Conservation (phyloP, 92 coral and sea anemone genomes). For the Phenganax stokvisi region DNA sequence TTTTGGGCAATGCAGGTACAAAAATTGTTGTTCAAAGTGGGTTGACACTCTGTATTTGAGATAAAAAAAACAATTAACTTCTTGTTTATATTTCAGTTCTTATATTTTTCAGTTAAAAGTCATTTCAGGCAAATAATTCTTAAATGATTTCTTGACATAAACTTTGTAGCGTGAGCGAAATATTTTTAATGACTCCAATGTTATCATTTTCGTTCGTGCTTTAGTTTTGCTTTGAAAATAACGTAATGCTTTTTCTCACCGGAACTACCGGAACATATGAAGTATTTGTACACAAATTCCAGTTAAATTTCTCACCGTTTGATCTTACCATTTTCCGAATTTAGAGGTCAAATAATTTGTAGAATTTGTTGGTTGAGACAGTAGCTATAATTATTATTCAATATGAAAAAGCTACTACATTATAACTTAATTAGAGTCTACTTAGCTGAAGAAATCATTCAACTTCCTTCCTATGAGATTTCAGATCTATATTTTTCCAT, state of each 20-base stretch:
- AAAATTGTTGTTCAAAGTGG: conserved; percentile 3
- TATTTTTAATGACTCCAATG: conserved; percentile 11
- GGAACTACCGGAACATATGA: too few species aligned
- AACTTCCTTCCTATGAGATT: too few species aligned
- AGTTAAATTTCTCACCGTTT: too few species aligned
- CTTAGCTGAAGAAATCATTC: not conserved
- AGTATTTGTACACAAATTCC: too few species aligned
- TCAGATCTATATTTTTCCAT: not conserved
- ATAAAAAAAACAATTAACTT: not conserved
- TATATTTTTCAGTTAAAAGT: not conserved
- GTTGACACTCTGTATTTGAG: conserved; percentile 14
- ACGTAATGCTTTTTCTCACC: too few species aligned
- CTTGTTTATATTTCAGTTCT: not conserved
- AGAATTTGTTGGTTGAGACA: not conserved
- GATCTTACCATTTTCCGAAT: too few species aligned
- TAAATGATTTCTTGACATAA: not conserved
- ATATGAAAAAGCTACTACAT: not conserved
- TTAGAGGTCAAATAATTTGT: not conserved
- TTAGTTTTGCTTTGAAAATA: not conserved
- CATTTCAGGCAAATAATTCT: too few species aligned
- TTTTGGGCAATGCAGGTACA: conserved; percentile 88
- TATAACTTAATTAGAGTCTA: conserved; percentile 1
- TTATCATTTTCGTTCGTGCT: conserved; percentile 6
- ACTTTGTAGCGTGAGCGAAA: not conserved
- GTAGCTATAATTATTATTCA: not conserved